Evolutionary conservation across 2,113 vertebrate genomes (phyloP).

Genomic region (Calidris pugnax): DNA sequence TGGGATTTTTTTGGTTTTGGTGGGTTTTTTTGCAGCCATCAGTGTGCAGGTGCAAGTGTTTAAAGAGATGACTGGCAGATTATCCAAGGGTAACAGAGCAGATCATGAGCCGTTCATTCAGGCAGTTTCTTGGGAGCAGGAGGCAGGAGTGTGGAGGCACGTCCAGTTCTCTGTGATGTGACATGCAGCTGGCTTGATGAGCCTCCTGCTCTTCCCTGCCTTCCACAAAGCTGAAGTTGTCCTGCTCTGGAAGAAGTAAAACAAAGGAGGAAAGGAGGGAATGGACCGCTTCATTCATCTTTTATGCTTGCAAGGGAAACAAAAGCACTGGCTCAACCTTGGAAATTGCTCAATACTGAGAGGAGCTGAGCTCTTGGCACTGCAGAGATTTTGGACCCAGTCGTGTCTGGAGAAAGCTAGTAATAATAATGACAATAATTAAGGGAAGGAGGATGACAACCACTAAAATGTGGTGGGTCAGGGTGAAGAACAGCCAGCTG

Average conservation of each 20-base stretch:
- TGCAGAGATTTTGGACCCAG: neutral
- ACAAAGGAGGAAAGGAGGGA: neutral
- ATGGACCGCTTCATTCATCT: neutral
- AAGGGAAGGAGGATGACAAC: neutral
- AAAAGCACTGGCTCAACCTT: neutral
- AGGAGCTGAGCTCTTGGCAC: neutral
- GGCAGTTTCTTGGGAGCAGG: neutral
- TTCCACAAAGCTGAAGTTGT: neutral
- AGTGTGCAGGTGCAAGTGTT: neutral
- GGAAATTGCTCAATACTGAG: neutral
- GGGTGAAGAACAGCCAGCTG: neutral
- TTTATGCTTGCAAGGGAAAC: neutral
- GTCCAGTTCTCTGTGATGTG: accelerated
- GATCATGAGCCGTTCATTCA: neutral
- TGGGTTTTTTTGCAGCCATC: neutral
- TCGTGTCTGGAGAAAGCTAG: neutral
- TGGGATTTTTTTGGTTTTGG: neutral
- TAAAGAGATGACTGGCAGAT: neutral
- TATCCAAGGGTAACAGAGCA: neutral
- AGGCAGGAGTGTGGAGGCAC: neutral
- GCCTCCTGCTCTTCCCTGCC: neutral
- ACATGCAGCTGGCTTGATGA: neutral
- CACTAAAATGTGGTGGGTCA: neutral
- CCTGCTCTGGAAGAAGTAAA: neutral
- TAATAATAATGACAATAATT: neutral